Percentiles rank a stretch among this genome's conserved stretches.
phyloP scores from a whole-genome alignment of 2,888 invertebrate genomes.

The Heliconius sara region DNA sequence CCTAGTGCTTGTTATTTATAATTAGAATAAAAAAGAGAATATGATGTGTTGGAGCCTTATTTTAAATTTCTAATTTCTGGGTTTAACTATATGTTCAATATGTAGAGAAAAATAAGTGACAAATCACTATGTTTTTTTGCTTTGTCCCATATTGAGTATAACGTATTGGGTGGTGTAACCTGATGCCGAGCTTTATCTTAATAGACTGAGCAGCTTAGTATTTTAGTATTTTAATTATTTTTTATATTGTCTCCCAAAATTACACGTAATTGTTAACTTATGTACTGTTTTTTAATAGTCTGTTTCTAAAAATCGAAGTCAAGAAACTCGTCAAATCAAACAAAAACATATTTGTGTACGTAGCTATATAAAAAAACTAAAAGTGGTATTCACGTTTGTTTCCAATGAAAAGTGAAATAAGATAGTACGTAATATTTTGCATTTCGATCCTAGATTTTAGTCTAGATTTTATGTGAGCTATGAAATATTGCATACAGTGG shows the following conservation, averaged over 20 bases:
- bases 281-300: no score
- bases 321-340: not conserved
- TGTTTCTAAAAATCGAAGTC: not conserved
- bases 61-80: not conserved
- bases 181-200: no score
- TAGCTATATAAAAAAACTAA: not conserved
- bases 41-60: not conserved
- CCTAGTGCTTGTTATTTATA: constrained; percentile 16
- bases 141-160: not conserved
- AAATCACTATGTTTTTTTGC: not conserved
- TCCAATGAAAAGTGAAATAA: not conserved
- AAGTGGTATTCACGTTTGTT: not conserved
- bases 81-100: not conserved
- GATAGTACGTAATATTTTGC: not conserved
- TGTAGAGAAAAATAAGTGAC: not conserved
- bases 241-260: not conserved
- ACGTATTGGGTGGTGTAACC: no score
- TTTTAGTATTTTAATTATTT: no score
- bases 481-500: constrained; percentile 25
- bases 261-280: not conserved
- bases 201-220: no score
- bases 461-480: constrained; percentile 21
- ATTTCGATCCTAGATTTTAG: constrained; percentile 10
- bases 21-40: constrained; percentile 3
- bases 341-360: no score